Evolutionary conservation across 2,888 invertebrate species (phyloP), one percentile per base, ranked within the genome.

Genomic region (Ophion ellenae): DNA sequence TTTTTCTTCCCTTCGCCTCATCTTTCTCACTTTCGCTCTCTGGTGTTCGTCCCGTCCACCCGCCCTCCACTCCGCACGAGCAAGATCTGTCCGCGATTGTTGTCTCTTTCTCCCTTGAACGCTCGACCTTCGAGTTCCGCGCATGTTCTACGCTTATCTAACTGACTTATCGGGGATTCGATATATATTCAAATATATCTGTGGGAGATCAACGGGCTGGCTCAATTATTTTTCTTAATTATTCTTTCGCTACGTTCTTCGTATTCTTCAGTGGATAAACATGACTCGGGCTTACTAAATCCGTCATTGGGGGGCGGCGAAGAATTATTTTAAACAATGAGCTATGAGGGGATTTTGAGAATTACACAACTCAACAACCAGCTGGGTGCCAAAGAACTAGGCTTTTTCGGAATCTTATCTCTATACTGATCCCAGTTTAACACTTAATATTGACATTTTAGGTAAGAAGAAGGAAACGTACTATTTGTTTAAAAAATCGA

Each of bases 1-100:
- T 36, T 64, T 80, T 83, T 69, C 14, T 69, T 70, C 53, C 3
- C 28, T 32, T 20, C 57, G n/a, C 61, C n/a, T 11, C n/a, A 10
- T 11, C 20, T 24, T 71, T 57, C 11, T 53, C 36, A 17, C 61
- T 32, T 53, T 40, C 20, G 24, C n/a, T 64, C 32, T 61, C 20
- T 24, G 14, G 10, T 47, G 28, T 20, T 24, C 73, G 11, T 53
- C 75, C 36, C 67, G 32, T 69, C n/a, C 11, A 6, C 47, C n/a
- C 28, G 2, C 14, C 61, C 45, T 20, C 24, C 47, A 61, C 36
- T 36, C 17, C 36, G 20, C 70, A 53, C 7, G 14, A 10, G 36
- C 32, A 63, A 24, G 4, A 63, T 73, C 20, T 36, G 17, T 67
- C 36, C 20, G 24, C 45, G 36, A 32, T 70, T 36, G 40, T 17